phyloP scores from a whole-genome alignment of 2,888 invertebrate genomes.

The Noctua fimbriata region DNA sequence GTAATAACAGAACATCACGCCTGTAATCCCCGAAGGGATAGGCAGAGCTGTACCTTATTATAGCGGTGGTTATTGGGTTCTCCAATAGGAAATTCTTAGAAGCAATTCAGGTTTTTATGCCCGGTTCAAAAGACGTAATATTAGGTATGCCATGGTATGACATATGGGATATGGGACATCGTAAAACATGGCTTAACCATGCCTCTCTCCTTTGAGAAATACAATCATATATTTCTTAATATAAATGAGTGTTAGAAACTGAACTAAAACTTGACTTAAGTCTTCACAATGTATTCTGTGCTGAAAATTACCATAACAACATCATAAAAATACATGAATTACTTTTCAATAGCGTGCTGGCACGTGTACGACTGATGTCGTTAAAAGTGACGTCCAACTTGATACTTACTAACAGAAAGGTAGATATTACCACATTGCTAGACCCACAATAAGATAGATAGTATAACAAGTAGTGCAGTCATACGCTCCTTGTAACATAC shows the following conservation, averaged over 20 bases:
- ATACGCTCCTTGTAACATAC: background rate
- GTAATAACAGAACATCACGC: background rate
- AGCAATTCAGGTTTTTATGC: background rate
- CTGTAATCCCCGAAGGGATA: background rate
- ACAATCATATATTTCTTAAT: background rate
- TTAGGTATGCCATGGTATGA: background rate
- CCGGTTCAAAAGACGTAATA: background rate
- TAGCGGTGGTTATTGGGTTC: background rate
- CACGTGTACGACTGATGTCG: slow-evolving; percentile 6
- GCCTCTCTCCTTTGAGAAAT: background rate
- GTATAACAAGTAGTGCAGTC: background rate
- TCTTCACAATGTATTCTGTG: background rate
- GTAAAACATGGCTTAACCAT: background rate
- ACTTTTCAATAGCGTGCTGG: background rate
- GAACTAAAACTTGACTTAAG: background rate
- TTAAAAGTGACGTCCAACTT: slow-evolving; percentile 10
- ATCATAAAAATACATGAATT: background rate
- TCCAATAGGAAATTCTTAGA: background rate
- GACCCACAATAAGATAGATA: background rate
- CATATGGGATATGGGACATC: background rate
- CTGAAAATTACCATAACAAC: background rate
- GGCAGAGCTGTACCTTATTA: background rate
- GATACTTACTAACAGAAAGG: background rate
- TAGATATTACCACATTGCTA: background rate
- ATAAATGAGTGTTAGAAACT: background rate